Percentiles rank a stretch among this genome's conserved stretches.
Evolutionary conservation across 2,113 vertebrate species (phyloP).

Genomic region (Picathartes gymnocephalus): DNA sequence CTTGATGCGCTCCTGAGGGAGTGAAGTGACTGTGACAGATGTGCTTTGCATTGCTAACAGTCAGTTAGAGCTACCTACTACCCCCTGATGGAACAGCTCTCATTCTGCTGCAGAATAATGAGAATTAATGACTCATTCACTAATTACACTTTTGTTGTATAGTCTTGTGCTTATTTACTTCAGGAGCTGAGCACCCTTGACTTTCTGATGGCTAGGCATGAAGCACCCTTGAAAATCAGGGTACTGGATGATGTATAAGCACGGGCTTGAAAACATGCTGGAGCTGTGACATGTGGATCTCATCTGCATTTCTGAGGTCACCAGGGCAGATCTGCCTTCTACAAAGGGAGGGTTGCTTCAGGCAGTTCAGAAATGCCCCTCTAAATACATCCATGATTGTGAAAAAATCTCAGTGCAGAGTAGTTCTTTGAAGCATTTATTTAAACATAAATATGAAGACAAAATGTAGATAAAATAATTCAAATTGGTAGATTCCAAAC

Average conservation of each 20-base stretch:
- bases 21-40: background rate
- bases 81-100: background rate
- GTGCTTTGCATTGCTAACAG: background rate
- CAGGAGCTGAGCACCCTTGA: background rate
- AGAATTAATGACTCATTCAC: constrained; percentile 10
- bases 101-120: background rate
- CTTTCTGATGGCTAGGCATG: background rate
- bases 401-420: background rate
- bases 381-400: background rate
- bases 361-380: background rate
- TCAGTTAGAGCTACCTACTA: background rate
- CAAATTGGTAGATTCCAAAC: background rate
- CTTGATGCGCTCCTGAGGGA: background rate
- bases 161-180: background rate
- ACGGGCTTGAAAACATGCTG: background rate
- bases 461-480: background rate
- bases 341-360: background rate
- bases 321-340: background rate
- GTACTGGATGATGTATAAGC: background rate
- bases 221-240: constrained; percentile 5
- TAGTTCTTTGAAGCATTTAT: background rate
- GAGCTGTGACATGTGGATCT: background rate
- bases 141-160: background rate
- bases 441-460: background rate
- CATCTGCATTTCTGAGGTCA: background rate